A percentile compares a stretch with the other conserved stretches of the same genome.
These are phyloP conservation scores for Drosophila lini DNA, from an alignment of 1,140 invertebrate species.

Conservation along the genomic window DNA sequence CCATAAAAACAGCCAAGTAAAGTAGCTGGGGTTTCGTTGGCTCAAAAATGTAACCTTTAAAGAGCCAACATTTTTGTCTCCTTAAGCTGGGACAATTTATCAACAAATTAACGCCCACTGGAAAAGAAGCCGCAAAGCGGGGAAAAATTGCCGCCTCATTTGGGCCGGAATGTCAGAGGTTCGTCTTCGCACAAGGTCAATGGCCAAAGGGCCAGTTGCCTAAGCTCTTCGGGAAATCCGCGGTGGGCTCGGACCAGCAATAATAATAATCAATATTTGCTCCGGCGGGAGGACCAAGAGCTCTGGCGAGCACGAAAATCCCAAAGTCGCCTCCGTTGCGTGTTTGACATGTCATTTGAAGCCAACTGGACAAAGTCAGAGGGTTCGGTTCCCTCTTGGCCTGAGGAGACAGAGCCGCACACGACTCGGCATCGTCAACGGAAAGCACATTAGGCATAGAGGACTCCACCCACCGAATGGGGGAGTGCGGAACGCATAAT, in stretches of 20 bases:
- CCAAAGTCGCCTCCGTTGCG: slow-evolving; percentile 58
- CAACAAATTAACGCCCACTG: slow-evolving; percentile 65
- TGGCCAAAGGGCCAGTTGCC: slow-evolving; percentile 42
- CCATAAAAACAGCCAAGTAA: slow-evolving; percentile 21
- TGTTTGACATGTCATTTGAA: slow-evolving; percentile 77
- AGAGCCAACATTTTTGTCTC: slow-evolving; percentile 4
- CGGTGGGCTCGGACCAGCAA: slow-evolving; percentile 60
- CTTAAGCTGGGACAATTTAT: slow-evolving; percentile 55
- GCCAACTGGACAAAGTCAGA: slow-evolving; percentile 54
- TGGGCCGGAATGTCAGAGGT: slow-evolving; percentile 56
- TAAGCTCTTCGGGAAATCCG: slow-evolving; percentile 68
- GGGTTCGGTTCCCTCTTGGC: slow-evolving; percentile 9
- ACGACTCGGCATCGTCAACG: slow-evolving; percentile 65
- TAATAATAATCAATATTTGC: slow-evolving; percentile 76
- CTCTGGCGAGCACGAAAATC: slow-evolving; percentile 28
- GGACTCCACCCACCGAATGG: slow-evolving; percentile 26
- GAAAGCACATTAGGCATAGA: slow-evolving; percentile 73
- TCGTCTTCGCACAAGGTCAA: slow-evolving; percentile 52
- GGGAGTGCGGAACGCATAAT: slow-evolving; percentile 35
- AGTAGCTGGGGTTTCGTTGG: background rate
- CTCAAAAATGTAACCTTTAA: slow-evolving; percentile 27
- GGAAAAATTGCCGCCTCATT: slow-evolving; percentile 62
- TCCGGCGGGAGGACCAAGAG: slow-evolving; percentile 19
- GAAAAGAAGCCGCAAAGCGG: slow-evolving; percentile 29
- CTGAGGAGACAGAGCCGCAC: slow-evolving; percentile 8